Conservation (phyloP, 2,888 invertebrate genomes). For the Agrilus cyanescens region DNA sequence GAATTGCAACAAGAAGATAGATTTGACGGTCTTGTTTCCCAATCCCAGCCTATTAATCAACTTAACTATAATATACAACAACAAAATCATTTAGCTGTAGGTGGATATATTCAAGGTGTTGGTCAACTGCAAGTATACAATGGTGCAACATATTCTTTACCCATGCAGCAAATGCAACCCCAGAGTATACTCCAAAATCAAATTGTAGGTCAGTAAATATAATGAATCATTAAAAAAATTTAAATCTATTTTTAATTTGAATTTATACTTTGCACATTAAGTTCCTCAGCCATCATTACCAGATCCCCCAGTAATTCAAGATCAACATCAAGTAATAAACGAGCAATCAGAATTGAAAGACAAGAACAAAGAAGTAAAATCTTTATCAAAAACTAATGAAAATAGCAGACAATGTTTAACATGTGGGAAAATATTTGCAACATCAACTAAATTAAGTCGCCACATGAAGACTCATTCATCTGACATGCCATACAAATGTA, state of each 20-base stretch:
- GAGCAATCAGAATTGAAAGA: conserved; percentile 12
- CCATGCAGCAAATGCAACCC: conserved; percentile 26
- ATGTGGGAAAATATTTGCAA: conserved; percentile 32
- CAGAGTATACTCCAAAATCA: conserved; percentile 21
- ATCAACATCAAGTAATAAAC: conserved; percentile 4
- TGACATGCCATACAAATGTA: conserved; percentile 35
- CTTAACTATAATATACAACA: conserved; percentile 28
- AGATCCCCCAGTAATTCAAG: conserved; percentile 15
- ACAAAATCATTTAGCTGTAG: conserved; percentile 25
- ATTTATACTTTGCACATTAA: too few species aligned
- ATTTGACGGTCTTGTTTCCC: conserved; percentile 20
- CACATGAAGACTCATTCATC: conserved; percentile 36
- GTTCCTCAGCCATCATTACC: conserved; percentile 7
- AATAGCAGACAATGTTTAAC: conserved; percentile 29
- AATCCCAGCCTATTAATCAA: conserved; percentile 22
- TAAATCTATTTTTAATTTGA: too few species aligned
- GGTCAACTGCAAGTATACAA: conserved; percentile 29
- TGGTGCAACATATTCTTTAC: conserved; percentile 25
- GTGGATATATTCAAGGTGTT: conserved; percentile 26
- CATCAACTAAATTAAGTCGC: conserved; percentile 31
- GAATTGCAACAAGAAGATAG: conserved; percentile 25
- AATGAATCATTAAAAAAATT: neutral
- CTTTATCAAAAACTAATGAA: conserved; percentile 17
- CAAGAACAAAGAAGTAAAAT: conserved; percentile 14
- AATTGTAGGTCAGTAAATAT: conserved; percentile 10